Evolutionary conservation across 2,888 invertebrate species (phyloP).

Genomic region (Clivina fossor): DNA sequence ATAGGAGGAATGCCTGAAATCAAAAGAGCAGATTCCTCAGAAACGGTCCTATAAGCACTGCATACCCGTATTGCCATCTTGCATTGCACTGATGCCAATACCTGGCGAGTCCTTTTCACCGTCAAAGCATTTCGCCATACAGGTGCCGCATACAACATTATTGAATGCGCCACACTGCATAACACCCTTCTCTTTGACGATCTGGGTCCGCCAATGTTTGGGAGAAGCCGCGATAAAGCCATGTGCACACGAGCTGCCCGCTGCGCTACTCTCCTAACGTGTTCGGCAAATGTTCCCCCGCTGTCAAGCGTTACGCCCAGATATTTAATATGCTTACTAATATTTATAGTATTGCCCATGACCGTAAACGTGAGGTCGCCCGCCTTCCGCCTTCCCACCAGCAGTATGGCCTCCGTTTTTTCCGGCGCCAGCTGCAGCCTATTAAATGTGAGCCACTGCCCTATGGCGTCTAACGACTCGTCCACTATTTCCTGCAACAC

Average conservation of each 20-base stretch:
- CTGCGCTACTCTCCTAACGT: neutral
- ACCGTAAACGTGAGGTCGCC: neutral
- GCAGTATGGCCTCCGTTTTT: constrained; percentile 28
- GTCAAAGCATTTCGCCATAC: neutral
- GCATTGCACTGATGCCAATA: constrained; percentile 5
- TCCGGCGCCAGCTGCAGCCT: constrained; percentile 9
- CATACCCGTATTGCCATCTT: constrained; percentile 8
- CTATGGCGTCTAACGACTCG: neutral
- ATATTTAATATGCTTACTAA: neutral
- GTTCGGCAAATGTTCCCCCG: neutral
- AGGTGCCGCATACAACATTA: constrained; percentile 6
- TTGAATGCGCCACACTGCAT: neutral
- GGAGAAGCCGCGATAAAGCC: neutral
- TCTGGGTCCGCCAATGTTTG: constrained; percentile 2
- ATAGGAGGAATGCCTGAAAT: constrained; percentile 9
- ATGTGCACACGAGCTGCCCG: neutral
- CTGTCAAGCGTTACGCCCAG: constrained; percentile 1
- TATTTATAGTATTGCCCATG: neutral
- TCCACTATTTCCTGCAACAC: constrained; percentile 5
- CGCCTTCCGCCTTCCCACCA: neutral
- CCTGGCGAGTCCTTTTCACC: neutral
- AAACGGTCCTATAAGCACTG: constrained; percentile 20
- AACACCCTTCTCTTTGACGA: neutral
- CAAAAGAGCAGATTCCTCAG: constrained; percentile 2
- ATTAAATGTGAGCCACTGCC: constrained; percentile 13